Evolutionary conservation across 2,113 vertebrate species (phyloP), one percentile per base, ranked within the genome.

Genomic region (Rhabdomys dilectus): DNA sequence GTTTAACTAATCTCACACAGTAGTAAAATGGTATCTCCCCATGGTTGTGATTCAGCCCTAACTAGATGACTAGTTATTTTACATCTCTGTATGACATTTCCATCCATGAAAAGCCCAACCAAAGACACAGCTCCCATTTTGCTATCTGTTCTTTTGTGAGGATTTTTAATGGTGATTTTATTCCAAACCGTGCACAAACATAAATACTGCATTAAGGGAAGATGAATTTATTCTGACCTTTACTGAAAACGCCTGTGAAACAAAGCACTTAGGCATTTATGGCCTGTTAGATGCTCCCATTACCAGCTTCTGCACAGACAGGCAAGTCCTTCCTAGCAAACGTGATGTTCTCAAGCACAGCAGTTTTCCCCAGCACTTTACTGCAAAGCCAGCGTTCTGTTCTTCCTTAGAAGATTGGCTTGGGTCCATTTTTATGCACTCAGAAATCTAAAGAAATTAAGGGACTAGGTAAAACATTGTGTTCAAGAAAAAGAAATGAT

Each of bases 171-270:
- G 77, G 72, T 1, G n/a, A 93, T 98, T 98, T 96, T 86, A 58
- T 95, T 94, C 97, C 82, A 97, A 97, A 66, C 77, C 56, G 70
- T 45, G 53, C 78, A 96, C 94, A 98, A 98, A 98, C 96, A 98
- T 93, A 98, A 98, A 97, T 72, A 94, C 95, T 97, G 95, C 90
- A 5, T 98, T 98, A 97, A 93, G 97, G 48, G 76, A 97, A 98
- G 97, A 98, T 97, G 94, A 98, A 98, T 99, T 98, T 98, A 98
- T 98, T 98, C 98, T 98, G 98, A 98, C 98, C 98, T 99, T 98
- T 99, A 98, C 98, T 90, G 97, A 98, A 98, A 98, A 98, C 95
- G 98, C 93, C 97, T 98, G 97, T 98, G 98, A 98, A 98, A 98
- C 97, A 99, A 98, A 98, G 98, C 98, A 98, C 97, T 98, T 98